Evolutionary conservation across 2,888 invertebrate species (phyloP), one percentile per base, ranked within the genome.

Genomic region (Bimastos eiseni): DNA sequence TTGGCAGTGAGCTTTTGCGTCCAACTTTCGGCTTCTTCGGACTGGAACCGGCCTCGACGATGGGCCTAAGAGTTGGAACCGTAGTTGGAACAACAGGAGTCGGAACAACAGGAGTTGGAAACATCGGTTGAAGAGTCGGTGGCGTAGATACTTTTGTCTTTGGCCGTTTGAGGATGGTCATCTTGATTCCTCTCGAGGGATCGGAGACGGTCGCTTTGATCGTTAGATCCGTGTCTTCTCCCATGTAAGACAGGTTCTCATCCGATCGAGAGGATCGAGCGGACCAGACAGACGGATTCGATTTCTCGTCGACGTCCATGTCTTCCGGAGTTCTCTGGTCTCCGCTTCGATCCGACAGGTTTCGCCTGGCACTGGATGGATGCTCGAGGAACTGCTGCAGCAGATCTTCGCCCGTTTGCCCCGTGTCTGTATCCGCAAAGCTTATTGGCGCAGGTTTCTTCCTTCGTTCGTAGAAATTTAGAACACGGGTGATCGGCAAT

Each of bases 121-220:
- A 6, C 13, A n/a, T 1, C 11, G 70, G 30, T 70, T 70, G 70
- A 70, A 8, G 70, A 70, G 15, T 70, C 70, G 30, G n/a, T 13
- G 55, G 33, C 33, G 55, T 34, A 19, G 91, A 6, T n/a, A 38
- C 24, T 84, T 89, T 89, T 21, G 55, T n/a, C 55, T 91, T 91
- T 13, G 91, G 90, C 44, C 55, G 44, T 37, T 92, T 92, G 38
- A 38, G 44, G 83, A 95, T 95, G 37, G 94, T 95, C 89, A 95
- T 92, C 92, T 95, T 95, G 89, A 95, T 94, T 24, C 95, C 95
- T 70, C 93, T 93, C 15, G 93, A 93, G 19, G 95, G 94, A 90
- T 94, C 94, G 91, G 93, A 93, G 33, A 94, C 93, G 0, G 94
- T 94, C 83, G 94, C 94, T 91, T 93, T 94, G 30, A 94, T 93